phyloP scores from a whole-genome alignment of 2,113 vertebrate genomes.

The Mustela lutreola region DNA sequence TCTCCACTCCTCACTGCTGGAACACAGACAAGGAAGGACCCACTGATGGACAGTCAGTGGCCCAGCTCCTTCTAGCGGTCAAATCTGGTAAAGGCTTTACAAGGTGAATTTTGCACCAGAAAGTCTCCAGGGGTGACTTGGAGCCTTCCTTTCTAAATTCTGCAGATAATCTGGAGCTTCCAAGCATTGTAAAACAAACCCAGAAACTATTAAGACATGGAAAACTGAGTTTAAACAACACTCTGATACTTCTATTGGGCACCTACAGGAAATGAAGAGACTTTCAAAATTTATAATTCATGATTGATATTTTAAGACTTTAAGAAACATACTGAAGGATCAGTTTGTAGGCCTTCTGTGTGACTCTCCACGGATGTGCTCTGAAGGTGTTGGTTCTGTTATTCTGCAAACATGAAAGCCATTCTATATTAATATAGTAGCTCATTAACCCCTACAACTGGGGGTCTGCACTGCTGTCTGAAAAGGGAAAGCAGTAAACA shows the following conservation, averaged over 20 bases:
- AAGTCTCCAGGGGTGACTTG: neutral
- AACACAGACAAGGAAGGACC: neutral
- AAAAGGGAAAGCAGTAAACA: neutral
- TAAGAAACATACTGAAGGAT: neutral
- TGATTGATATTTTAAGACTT: neutral
- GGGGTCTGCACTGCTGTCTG: neutral
- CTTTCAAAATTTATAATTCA: conserved; percentile 45
- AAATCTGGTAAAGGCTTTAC: conserved; percentile 62
- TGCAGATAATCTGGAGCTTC: neutral
- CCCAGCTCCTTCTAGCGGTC: conserved; percentile 74
- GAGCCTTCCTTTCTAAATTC: conserved; percentile 12
- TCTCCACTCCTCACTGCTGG: neutral
- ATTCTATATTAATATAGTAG: conserved; percentile 39
- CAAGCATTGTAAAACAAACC: conserved; percentile 28
- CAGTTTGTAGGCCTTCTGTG: conserved; percentile 5
- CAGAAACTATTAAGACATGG: conserved; percentile 32
- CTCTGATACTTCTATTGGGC: neutral
- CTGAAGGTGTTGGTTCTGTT: neutral
- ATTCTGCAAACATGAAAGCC: neutral
- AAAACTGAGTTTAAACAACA: conserved; percentile 44
- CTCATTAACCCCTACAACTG: neutral
- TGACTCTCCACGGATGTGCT: conserved; percentile 16
- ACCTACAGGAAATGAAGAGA: neutral
- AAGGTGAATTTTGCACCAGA: conserved; percentile 19
- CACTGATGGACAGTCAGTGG: neutral